phyloP scores from a whole-genome alignment of 2,888 invertebrate genomes.

The Spodoptera exigua region DNA sequence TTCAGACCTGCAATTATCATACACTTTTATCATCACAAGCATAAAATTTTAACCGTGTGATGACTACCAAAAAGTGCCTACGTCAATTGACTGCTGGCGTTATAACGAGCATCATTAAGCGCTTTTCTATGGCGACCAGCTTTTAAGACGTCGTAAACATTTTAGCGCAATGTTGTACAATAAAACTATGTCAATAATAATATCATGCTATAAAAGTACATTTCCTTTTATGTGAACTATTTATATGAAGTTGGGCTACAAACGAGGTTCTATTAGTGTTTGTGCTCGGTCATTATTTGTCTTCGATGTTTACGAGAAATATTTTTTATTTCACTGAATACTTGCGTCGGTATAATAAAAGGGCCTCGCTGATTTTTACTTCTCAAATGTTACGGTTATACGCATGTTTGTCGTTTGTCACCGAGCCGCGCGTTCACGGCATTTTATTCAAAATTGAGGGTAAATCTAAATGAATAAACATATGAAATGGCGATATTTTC shows the following conservation, averaged over 20 bases:
- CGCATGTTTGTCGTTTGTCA: conserved; percentile 15
- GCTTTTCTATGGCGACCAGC: conserved; percentile 13
- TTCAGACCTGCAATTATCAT: too few species aligned
- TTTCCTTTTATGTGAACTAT: conserved; percentile 48
- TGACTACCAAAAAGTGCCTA: too few species aligned
- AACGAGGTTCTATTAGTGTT: conserved; percentile 33
- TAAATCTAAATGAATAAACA: conserved; percentile 4
- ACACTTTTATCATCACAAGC: too few species aligned
- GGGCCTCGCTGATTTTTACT: conserved; percentile 36
- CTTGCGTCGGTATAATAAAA: conserved; percentile 22
- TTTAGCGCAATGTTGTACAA: conserved; percentile 37
- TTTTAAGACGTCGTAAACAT: conserved; percentile 45
- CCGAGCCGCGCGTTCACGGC: not conserved
- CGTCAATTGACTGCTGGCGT: not conserved
- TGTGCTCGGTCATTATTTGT: conserved; percentile 44
- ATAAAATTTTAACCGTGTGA: too few species aligned
- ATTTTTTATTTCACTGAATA: conserved; percentile 48
- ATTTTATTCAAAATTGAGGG: conserved; percentile 8
- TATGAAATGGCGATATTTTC: not conserved
- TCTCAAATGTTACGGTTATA: conserved; percentile 20
- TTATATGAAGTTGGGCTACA: conserved; percentile 44
- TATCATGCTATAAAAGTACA: conserved; percentile 43
- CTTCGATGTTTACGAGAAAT: conserved; percentile 40
- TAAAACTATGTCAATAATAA: conserved; percentile 54
- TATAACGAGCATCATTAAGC: conserved; percentile 19